Percentiles rank a stretch among this genome's conserved stretches.
These are phyloP conservation scores for Tetramorium simillimum DNA, from an alignment of 1,140 invertebrate species.

Conservation along the genomic window DNA sequence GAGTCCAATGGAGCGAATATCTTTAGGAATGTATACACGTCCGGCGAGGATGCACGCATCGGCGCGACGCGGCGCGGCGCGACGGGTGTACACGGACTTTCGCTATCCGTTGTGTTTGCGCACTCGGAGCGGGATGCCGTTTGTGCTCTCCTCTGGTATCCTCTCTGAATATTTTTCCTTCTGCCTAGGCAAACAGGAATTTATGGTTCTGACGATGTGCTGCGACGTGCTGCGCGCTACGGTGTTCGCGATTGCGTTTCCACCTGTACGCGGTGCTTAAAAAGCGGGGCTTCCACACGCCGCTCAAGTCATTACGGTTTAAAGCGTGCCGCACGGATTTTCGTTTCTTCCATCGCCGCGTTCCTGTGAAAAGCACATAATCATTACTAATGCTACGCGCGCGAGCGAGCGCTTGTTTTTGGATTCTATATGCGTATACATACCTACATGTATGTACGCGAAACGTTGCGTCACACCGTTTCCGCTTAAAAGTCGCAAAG, in stretches of 20 bases:
- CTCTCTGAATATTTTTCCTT: slow-evolving; percentile 23
- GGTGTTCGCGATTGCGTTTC: slow-evolving; percentile 25
- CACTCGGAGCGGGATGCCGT: neutral
- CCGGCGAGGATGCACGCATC: neutral
- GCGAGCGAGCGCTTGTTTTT: no score
- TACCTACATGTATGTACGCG: neutral
- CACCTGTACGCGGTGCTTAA: neutral
- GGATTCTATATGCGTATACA: neutral
- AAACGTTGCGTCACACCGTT: neutral
- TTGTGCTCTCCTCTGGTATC: neutral
- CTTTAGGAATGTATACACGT: neutral
- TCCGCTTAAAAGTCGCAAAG: neutral
- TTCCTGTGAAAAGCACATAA: slow-evolving; percentile 15
- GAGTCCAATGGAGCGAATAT: slow-evolving; percentile 43
- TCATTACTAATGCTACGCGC: slow-evolving; percentile 14
- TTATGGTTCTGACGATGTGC: slow-evolving; percentile 49
- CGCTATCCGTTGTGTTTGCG: slow-evolving; percentile 46
- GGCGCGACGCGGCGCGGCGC: neutral
- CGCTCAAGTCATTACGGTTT: slow-evolving; percentile 38
- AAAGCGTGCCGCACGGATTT: slow-evolving; percentile 35
- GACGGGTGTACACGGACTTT: slow-evolving; percentile 42
- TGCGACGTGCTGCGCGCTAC: neutral
- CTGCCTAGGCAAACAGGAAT: slow-evolving; percentile 32
- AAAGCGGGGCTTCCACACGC: slow-evolving; percentile 31
- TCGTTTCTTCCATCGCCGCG: slow-evolving; percentile 7